phyloP scores from a whole-genome alignment of 2,888 invertebrate genomes.

The Agelastica alni region DNA sequence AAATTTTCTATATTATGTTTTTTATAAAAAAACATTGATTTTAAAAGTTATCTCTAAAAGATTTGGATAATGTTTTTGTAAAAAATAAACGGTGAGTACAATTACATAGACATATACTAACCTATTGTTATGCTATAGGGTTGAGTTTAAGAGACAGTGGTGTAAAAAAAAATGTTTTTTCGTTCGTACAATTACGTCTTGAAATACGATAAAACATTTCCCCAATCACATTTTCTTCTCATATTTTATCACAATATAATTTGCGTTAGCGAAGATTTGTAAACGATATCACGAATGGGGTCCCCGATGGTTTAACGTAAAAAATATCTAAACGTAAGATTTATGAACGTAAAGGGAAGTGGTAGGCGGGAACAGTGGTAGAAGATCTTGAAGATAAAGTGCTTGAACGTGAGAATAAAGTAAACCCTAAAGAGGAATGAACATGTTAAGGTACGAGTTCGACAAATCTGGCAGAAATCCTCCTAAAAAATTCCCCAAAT shows the following conservation, averaged over 20 bases:
- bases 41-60: too few species aligned
- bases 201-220: too few species aligned
- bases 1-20: too few species aligned
- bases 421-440: conserved; percentile 2
- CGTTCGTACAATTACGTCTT: neutral
- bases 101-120: too few species aligned
- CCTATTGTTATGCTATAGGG: too few species aligned
- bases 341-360: conserved; percentile 1
- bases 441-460: conserved; percentile 4
- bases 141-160: too few species aligned
- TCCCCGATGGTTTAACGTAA: neutral
- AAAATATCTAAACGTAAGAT: conserved; percentile 4
- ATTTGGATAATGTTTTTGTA: too few species aligned
- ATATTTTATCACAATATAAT: neutral
- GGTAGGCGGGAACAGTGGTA: conserved; percentile 4
- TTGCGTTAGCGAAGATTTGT: conserved; percentile 2
- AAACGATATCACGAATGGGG: neutral
- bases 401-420: conserved; percentile 3
- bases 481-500: neutral
- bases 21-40: too few species aligned
- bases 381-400: conserved; percentile 2
- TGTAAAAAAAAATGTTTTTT: neutral
- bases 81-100: too few species aligned
- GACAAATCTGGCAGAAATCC: conserved; percentile 1
- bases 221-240: neutral